Evolutionary conservation across 2,888 invertebrate genomes (phyloP), one percentile per base, ranked within the genome.

Genomic region (Phyllotreta striolata): DNA sequence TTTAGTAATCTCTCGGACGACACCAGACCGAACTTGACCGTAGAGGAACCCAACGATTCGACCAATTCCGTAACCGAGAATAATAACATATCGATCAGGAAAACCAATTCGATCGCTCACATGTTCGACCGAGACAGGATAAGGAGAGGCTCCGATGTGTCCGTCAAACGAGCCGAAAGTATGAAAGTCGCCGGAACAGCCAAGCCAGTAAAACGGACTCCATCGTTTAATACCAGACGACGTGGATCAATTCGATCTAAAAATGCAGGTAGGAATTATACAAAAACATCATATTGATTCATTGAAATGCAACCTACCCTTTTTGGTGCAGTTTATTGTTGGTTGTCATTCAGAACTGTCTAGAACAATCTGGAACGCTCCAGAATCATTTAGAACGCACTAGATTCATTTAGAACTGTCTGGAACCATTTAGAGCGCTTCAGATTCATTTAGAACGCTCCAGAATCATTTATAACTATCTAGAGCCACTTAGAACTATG

Each of bases 201-300:
- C 10, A 95, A 94, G 80, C 92, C 92, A 58, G 88, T 93, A 0
- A 95, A 95, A 78, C 88, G 96, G 69, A 96, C 96, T 0, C 95
- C 98, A 0, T 96, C 96, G 69, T 97, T 98, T 83, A 98, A 95
- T 35, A 97, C 98, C 0, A 87, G 96, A 8, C 86, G 95, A 63
- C 86, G 95, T 69, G 92, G 93, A 78, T 95, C 95, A 79, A 94
- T 96, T 46, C 38, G 57, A 54, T 60, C 62, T 3, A 66, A 66
- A 39, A 62, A 62, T 43, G 39, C 58, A 51, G 58, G 62, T 66
- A 52, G 47, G 37, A 8, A n/a, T 47, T 24, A n/a, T n/a, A n/a
- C n/a, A n/a, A n/a, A n/a, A n/a, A n/a, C n/a, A n/a, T n/a, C n/a
- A n/a, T n/a, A n/a, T n/a, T n/a, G n/a, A n/a, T n/a, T n/a, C n/a